A percentile compares a stretch with the other conserved stretches of the same genome.
These are phyloP conservation scores for Cinara cedri DNA, from an alignment of 2,888 invertebrate genomes.

Conservation along the genomic window DNA sequence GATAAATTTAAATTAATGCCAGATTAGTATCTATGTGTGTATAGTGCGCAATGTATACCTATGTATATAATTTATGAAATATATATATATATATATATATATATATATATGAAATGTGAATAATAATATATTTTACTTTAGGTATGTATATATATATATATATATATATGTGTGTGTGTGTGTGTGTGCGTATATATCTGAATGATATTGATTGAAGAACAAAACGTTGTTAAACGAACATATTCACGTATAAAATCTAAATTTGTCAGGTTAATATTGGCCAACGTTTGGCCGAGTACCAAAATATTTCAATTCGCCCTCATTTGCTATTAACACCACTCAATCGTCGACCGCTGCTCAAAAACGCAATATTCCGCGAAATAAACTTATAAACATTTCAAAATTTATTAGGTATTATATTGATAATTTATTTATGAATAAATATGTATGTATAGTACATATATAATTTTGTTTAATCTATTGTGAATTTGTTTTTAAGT, in stretches of 20 bases:
- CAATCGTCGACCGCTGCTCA: slow-evolving; percentile 56
- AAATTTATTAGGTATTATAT: slow-evolving; percentile 41
- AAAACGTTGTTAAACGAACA: slow-evolving; percentile 39
- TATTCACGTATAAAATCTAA: slow-evolving; percentile 56
- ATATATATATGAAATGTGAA: background rate
- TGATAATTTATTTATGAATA: slow-evolving; percentile 27
- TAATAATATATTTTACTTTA: no score
- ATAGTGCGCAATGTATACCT: no score
- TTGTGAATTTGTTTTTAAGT: slow-evolving; percentile 20
- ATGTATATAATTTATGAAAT: no score
- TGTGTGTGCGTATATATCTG: background rate
- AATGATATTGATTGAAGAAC: slow-evolving; percentile 49
- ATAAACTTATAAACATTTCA: slow-evolving; percentile 46
- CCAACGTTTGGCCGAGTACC: slow-evolving; percentile 40
- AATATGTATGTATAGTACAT: background rate
- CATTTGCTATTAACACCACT: slow-evolving; percentile 55
- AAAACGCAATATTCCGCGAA: slow-evolving; percentile 56
- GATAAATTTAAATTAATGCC: no score
- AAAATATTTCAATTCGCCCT: slow-evolving; percentile 56
- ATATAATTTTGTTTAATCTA: background rate
- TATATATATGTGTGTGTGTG: no score
- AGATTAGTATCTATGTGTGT: no score
- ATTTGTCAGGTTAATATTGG: slow-evolving; percentile 56
- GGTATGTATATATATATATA: no score
- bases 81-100: background rate